These are phyloP conservation scores for Phrynosoma blainvillii DNA, from an alignment of 2,113 vertebrate species.

Conservation along the genomic window DNA sequence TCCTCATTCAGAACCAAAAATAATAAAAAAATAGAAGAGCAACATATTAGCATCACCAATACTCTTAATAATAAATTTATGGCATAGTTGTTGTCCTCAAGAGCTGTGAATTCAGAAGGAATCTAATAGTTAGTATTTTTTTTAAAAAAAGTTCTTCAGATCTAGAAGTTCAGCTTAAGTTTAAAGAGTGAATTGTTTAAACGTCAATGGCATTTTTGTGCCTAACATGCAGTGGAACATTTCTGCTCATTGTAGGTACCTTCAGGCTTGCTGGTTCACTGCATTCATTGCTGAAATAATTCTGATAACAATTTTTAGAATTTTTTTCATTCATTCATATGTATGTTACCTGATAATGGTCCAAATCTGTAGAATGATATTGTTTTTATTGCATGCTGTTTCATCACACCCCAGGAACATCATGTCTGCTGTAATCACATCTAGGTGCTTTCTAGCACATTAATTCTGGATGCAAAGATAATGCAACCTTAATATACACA, in stretches of 20 bases:
- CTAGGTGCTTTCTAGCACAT: neutral
- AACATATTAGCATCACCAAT: slow-evolving; percentile 36
- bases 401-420: neutral
- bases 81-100: neutral
- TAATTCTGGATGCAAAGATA: neutral
- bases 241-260: neutral
- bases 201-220: slow-evolving; percentile 2
- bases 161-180: neutral
- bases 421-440: neutral
- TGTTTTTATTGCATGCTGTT: neutral
- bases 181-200: neutral
- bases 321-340: neutral
- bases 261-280: neutral
- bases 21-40: slow-evolving; percentile 26
- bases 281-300: slow-evolving; percentile 5
- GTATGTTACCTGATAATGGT: neutral
- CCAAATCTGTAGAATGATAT: neutral
- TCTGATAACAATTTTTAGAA: neutral
- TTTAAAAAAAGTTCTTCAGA: neutral
- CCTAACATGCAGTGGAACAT: neutral
- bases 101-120: neutral
- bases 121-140: neutral
- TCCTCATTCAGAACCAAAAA: neutral
- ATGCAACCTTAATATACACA: neutral
- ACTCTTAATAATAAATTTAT: slow-evolving; percentile 40